Base-by-base conservation (phyloP, 1,140 invertebrate genomes). In the Carposina sasakii region DNA sequence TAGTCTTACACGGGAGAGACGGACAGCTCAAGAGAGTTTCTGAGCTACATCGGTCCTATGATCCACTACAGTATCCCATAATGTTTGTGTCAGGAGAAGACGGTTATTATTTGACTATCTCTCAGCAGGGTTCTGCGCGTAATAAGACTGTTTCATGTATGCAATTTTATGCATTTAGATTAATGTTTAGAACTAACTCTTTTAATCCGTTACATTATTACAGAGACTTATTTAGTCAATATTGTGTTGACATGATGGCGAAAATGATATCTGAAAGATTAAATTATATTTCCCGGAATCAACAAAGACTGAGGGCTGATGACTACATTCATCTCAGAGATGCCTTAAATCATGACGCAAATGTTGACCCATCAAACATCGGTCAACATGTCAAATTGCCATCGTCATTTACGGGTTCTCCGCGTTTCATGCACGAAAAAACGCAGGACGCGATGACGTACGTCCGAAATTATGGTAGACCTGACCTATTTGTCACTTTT, bases 401-500 rank as follows among this genome's bases (percentile, higher is more conserved):
- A 55, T 54, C 71, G 20, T 61, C 67, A 26, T 85, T 58, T 49
- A 61, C 52, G 31, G 77, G 71, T 30, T 71, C 73, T 52, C 65
- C 67, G 36, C 51, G 76, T 1, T 58, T 83, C 37, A 79, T 84
- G 79, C 74, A 83, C 31, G 67, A 86, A 60, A 70, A 78, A 41
- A 52, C 58, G 47, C 76, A 81, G 52, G 70, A 84, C 73, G 78
- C 78, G 3, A 72, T 85, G 66, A 57, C 73, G 9, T 77, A 66
- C 56, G 78, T 85, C 23, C 43, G 65, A 9, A 12, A 72, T 36
- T 77, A 78, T 59, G 85, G 76, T 34, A 51, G 55, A 47, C 70
- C 82, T 53, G 61, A 75, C 63, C 66, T 75, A 54, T 85, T 86
- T 62, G 75, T 86, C 45, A 87, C 83, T 19, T 76, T 77, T 39